Conservation (phyloP, 1,140 invertebrate species). For the Zeugodacus cucurbitae region DNA sequence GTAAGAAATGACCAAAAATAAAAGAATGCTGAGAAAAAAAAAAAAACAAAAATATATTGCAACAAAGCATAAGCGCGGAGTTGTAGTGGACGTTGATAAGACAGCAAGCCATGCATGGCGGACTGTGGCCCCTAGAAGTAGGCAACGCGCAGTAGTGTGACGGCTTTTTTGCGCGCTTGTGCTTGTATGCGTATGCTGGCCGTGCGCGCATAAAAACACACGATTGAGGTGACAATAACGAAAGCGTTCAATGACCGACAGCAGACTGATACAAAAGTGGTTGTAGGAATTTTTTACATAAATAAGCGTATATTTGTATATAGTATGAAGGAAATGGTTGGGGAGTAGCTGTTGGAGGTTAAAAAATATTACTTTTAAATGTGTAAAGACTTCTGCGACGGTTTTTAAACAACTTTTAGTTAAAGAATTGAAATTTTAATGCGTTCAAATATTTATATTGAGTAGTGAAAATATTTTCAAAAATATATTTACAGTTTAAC, state of each 20-base stretch:
- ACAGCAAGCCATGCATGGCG: not conserved
- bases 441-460: too few relatives aligned
- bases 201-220: not conserved
- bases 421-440: too few relatives aligned
- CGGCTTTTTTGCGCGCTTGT: not conserved
- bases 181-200: not conserved
- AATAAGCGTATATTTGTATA: not conserved
- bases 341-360: not conserved
- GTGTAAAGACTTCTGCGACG: too few relatives aligned
- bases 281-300: not conserved
- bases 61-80: not conserved
- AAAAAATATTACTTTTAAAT: too few relatives aligned
- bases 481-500: too few relatives aligned
- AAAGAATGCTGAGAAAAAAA: not conserved
- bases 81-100: not conserved
- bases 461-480: too few relatives aligned
- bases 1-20: conserved; percentile 21
- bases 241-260: conserved; percentile 62
- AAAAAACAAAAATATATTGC: not conserved
- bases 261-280: conserved; percentile 43
- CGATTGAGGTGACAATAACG: conserved; percentile 60
- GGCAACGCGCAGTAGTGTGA: not conserved
- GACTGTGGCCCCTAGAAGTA: not conserved
- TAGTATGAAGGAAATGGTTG: not conserved
- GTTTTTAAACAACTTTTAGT: too few relatives aligned